phyloP scores from a whole-genome alignment of 2,888 invertebrate species.

The Dicyrtoma fusca region DNA sequence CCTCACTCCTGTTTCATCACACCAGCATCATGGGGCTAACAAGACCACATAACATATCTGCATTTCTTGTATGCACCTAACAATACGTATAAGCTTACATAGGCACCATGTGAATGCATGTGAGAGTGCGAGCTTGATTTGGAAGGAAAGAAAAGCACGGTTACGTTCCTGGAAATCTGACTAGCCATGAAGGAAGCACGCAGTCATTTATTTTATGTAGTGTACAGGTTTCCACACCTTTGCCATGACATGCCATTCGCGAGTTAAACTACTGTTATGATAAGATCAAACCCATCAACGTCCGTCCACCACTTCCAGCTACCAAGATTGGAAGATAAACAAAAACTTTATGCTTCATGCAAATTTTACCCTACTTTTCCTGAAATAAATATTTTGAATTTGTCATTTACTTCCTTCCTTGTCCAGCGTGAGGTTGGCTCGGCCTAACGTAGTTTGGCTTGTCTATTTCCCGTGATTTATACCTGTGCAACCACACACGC shows the following conservation, averaged over 20 bases:
- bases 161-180: too few relatives aligned
- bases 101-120: too few relatives aligned
- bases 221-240: slow-evolving; percentile 6
- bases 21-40: neutral
- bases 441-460: too few relatives aligned
- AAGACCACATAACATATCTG: neutral
- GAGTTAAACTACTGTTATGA: slow-evolving; percentile 5
- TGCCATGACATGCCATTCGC: too few relatives aligned
- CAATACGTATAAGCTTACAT: too few relatives aligned
- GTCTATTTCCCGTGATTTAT: too few relatives aligned
- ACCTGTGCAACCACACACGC: too few relatives aligned
- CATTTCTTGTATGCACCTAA: neutral
- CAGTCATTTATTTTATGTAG: neutral
- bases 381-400: neutral
- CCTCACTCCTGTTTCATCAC: slow-evolving; percentile 3
- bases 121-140: too few relatives aligned
- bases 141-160: too few relatives aligned
- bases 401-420: too few relatives aligned
- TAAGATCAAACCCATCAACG: slow-evolving; percentile 18
- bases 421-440: too few relatives aligned
- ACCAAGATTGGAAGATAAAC: neutral
- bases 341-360: neutral
- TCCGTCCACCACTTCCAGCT: neutral
- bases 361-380: slow-evolving; percentile 1
- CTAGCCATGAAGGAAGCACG: neutral